Percentiles rank a stretch among this genome's conserved stretches.
These are phyloP conservation scores for Lamprotornis superbus DNA, from an alignment of 2,113 vertebrate species.

Conservation along the genomic window DNA sequence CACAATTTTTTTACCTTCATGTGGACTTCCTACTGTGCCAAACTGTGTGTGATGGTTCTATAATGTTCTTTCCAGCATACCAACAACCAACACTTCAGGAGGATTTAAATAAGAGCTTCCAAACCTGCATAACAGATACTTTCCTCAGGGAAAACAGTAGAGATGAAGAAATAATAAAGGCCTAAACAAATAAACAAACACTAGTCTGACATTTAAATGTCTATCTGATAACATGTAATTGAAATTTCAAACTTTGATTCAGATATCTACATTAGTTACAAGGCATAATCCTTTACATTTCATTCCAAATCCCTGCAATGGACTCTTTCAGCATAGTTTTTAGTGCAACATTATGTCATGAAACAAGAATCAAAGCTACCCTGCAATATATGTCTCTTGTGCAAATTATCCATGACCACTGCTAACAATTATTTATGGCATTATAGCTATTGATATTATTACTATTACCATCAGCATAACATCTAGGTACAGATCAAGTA, in stretches of 20 bases:
- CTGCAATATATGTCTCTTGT: not conserved
- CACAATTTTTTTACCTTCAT: not conserved
- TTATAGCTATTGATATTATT: not conserved
- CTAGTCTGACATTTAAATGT: not conserved
- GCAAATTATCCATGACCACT: not conserved
- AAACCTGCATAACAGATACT: not conserved
- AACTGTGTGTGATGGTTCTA: not conserved
- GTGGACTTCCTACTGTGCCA: not conserved
- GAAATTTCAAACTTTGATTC: conserved; percentile 18
- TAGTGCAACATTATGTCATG: not conserved
- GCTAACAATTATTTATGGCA: not conserved
- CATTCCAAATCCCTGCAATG: not conserved
- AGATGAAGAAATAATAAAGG: not conserved
- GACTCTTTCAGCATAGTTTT: not conserved
- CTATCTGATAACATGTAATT: not conserved
- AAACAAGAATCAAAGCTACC: not conserved
- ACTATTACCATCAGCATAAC: not conserved
- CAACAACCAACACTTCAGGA: not conserved
- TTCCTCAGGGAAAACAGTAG: not conserved
- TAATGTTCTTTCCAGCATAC: not conserved
- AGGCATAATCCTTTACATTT: not conserved
- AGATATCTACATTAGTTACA: not conserved
- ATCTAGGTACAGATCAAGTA: not conserved
- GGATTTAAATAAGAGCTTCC: not conserved
- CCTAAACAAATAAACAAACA: not conserved